phyloP scores from a whole-genome alignment of 2,888 invertebrate species.

The Drosophila melanosoma region DNA sequence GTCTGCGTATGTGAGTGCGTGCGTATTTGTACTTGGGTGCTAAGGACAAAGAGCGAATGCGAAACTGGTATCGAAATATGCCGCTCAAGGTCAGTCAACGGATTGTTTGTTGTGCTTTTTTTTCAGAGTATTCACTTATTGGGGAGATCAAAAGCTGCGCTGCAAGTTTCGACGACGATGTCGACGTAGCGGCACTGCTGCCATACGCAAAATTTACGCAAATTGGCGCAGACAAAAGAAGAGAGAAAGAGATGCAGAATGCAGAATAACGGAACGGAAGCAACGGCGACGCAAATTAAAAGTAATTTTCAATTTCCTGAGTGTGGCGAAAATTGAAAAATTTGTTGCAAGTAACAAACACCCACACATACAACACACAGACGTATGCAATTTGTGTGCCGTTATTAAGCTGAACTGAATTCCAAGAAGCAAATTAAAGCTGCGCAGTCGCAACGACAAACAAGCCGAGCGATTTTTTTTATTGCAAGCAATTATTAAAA shows the following conservation, averaged over 20 bases:
- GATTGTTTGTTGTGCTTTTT: conserved; percentile 51
- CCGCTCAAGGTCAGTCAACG: conserved; percentile 82
- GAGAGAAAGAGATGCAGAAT: conserved; percentile 16
- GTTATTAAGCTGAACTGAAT: conserved; percentile 60
- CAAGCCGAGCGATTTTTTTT: conserved; percentile 53
- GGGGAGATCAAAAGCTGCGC: conserved; percentile 63
- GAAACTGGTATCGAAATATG: conserved; percentile 74
- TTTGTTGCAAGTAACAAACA: conserved; percentile 38
- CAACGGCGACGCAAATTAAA: conserved; percentile 71
- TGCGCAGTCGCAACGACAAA: conserved; percentile 40
- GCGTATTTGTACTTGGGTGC: conserved; percentile 21
- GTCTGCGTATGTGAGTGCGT: conserved; percentile 17
- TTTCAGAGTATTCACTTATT: conserved; percentile 45
- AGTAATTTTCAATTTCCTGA: conserved; percentile 78
- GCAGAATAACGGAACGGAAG: conserved; percentile 60
- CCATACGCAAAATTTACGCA: conserved; percentile 58
- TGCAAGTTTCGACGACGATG: conserved; percentile 47
- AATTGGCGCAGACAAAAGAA: conserved; percentile 50
- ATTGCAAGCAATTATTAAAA: conserved; percentile 27
- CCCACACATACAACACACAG: conserved; percentile 33
- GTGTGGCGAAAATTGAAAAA: conserved; percentile 68
- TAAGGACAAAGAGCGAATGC: conserved; percentile 42
- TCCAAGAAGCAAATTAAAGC: conserved; percentile 58
- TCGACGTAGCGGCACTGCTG: conserved; percentile 17
- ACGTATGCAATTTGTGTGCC: conserved; percentile 41